Percentiles rank a stretch among this genome's conserved stretches.
Conservation (phyloP, 2,113 vertebrate species). For the Aspiorhynchus laticeps region DNA sequence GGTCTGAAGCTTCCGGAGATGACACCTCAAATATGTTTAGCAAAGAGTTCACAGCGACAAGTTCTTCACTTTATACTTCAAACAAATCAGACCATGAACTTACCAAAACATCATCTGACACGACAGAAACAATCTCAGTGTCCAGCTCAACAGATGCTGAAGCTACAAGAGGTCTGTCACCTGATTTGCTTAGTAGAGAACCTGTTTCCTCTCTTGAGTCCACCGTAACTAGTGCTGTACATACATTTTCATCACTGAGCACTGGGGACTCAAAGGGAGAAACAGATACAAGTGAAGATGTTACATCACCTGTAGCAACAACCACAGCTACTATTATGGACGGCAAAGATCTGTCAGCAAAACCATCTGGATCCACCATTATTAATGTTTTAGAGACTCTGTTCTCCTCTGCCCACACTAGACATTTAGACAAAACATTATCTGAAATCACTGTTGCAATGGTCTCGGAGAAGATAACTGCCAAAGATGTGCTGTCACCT, state of each 20-base stretch:
- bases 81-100: not conserved
- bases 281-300: not conserved
- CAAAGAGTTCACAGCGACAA: not conserved
- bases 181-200: not conserved
- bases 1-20: conserved; percentile 1
- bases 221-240: accelerated
- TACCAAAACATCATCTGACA: not conserved
- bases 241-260: not conserved
- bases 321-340: not conserved
- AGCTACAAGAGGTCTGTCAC: too few relatives aligned
- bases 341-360: not conserved
- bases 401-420: not conserved
- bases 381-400: not conserved
- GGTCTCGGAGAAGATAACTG: not conserved
- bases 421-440: not conserved
- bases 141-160: not conserved
- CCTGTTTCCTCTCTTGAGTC: not conserved
- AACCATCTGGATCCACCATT: not conserved
- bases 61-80: not conserved
- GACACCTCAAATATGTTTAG: not conserved
- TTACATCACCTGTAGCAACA: not conserved
- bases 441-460: not conserved
- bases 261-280: accelerated
- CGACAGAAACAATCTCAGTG: not conserved
- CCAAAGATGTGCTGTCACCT: not conserved